Evolutionary conservation across 1,140 invertebrate genomes (phyloP), one percentile per base, ranked within the genome.

Genomic region (Lepidurus packardi): DNA sequence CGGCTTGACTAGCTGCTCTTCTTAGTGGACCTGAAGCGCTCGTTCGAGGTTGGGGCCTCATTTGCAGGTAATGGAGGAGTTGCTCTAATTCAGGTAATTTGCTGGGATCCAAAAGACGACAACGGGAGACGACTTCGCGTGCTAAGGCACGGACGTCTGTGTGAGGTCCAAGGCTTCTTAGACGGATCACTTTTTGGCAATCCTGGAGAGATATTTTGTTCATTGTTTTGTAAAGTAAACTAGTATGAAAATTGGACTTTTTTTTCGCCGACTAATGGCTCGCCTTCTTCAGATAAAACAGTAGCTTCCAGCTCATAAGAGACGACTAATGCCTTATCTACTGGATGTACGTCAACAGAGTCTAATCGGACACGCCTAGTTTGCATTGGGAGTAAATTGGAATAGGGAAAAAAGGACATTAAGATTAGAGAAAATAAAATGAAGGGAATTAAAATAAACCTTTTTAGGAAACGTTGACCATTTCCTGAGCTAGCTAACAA

Each of bases 51-150:
- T 80, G 41, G 75, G 79, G 76, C 87, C 88, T 85, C 91, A 91
- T 95, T 85, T 96, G 93, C 42, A 98, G 86, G 86, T 96, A 97
- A 84, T 92, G 93, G 81, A 97, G 91, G n/a, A 96, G 87, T 83
- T 96, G 94, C 84, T 97, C 93, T 6, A 98, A 92, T 86, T 97
- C 94, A 11, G 89, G 87, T 41, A 94, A 82, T 85, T 94, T 93
- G 1, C 91, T 92, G 77, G 91, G 90, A 84, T 95, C 93, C 83
- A 98, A 96, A 21, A 97, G 86, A 82, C 92, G 91, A 86, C 95
- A 97, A 85, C 94, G 93, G 78, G 93, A 90, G 73, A 97, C 90
- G 8, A 98, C 93, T 87, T 96, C 93, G 82, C 90, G 91, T 6
- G 95, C 93, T 79, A 98, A 84, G 6, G 89, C 88, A 78, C 89